Evolutionary conservation across 23 tunicate genomes (phyloP).

Genomic region (Ciona savignyi): DNA sequence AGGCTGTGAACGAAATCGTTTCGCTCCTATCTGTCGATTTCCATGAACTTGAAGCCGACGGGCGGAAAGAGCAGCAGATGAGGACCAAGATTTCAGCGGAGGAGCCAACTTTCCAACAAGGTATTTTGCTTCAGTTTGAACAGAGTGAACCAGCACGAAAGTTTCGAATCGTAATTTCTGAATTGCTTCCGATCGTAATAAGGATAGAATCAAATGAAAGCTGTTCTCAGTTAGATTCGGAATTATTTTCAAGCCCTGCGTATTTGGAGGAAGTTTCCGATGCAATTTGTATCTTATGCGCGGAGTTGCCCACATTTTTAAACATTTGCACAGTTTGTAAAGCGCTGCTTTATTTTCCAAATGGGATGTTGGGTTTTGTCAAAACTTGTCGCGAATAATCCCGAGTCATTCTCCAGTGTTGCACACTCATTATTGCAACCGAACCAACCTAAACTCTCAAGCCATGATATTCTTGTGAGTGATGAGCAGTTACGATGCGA

Average conservation of each 20-base stretch:
- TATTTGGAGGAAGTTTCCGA: constrained; percentile 70
- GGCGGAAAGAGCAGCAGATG: constrained; percentile 48
- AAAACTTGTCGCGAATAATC: too few species aligned
- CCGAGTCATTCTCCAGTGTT: too few species aligned
- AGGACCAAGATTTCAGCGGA: constrained; percentile 16
- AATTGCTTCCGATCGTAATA: constrained; percentile 28
- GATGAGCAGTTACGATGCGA: too few species aligned
- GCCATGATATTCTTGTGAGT: too few species aligned
- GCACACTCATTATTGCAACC: too few species aligned
- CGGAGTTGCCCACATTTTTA: constrained; percentile 59
- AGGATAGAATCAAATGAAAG: constrained; percentile 32
- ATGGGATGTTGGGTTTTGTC: too few species aligned
- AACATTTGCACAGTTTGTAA: constrained; percentile 29
- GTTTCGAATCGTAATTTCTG: constrained; percentile 62
- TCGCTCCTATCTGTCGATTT: constrained; percentile 66
- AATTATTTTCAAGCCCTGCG: constrained; percentile 55
- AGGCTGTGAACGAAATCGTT: constrained; percentile 71
- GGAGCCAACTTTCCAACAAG: constrained; percentile 19
- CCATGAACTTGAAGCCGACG: constrained; percentile 59
- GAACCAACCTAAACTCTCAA: too few species aligned
- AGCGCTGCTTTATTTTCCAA: constrained; percentile 67
- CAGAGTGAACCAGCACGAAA: constrained; percentile 53
- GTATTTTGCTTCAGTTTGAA: constrained; percentile 62
- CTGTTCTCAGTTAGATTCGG: constrained; percentile 29
- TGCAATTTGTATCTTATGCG: constrained; percentile 60